These are phyloP conservation scores for Macrosteles quadrilineatus DNA, from an alignment of 1,140 invertebrate species.

Conservation along the genomic window DNA sequence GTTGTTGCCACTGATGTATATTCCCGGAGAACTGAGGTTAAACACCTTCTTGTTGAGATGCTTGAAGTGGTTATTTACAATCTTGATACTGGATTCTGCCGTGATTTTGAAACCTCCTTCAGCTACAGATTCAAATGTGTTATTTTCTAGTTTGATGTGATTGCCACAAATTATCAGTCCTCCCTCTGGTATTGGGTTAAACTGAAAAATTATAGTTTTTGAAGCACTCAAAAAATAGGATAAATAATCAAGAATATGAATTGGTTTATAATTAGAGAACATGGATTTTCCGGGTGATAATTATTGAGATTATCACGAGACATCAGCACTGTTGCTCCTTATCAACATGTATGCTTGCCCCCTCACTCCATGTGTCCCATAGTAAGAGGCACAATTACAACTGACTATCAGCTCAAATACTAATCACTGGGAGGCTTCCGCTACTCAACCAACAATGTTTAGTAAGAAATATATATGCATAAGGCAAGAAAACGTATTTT, in stretches of 20 bases:
- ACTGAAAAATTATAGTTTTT: background rate
- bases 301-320: too few relatives aligned
- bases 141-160: background rate
- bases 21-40: background rate
- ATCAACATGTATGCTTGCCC: too few relatives aligned
- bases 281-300: too few relatives aligned
- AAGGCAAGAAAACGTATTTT: too few relatives aligned
- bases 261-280: too few relatives aligned
- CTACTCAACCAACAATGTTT: too few relatives aligned
- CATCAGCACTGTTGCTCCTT: too few relatives aligned
- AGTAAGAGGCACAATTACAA: too few relatives aligned
- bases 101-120: slow-evolving; percentile 4
- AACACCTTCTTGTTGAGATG: background rate
- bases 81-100: background rate
- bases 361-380: too few relatives aligned
- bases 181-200: background rate
- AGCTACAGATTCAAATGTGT: background rate
- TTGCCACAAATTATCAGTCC: background rate
- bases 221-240: background rate
- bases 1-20: background rate
- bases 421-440: too few relatives aligned
- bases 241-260: background rate
- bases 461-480: too few relatives aligned
- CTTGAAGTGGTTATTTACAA: background rate
- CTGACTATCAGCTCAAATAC: too few relatives aligned